phyloP scores from a whole-genome alignment of 1,140 invertebrate species.

The Caerostris darwini region DNA sequence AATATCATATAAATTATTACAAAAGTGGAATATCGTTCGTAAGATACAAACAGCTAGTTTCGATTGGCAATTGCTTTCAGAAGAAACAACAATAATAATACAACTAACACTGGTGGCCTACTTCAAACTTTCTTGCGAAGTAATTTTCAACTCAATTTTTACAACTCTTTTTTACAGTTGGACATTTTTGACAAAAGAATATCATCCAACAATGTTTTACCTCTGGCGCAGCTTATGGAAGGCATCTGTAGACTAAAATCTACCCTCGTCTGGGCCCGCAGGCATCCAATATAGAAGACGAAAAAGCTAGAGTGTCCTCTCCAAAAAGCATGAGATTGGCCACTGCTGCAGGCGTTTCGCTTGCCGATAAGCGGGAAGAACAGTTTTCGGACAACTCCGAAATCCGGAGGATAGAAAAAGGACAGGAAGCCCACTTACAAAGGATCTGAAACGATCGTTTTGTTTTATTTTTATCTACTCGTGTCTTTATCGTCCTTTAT shows the following conservation, averaged over 20 bases:
- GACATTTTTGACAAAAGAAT: slow-evolving; percentile 1
- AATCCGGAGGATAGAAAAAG: slow-evolving; percentile 17
- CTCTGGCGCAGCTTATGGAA: background rate
- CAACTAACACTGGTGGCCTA: too few species aligned
- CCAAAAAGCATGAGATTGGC: background rate
- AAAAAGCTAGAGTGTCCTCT: background rate
- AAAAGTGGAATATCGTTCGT: too few species aligned
- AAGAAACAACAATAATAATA: too few species aligned
- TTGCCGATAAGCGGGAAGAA: background rate
- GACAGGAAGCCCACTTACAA: background rate
- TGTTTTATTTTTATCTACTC: background rate
- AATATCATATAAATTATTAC: too few species aligned
- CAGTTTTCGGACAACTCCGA: background rate
- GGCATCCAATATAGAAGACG: background rate
- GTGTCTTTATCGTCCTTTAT: background rate
- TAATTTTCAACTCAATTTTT: background rate
- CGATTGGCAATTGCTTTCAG: too few species aligned
- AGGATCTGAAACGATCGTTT: background rate
- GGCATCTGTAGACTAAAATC: background rate
- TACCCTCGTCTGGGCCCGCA: background rate
- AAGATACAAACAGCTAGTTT: too few species aligned
- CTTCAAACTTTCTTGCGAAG: background rate
- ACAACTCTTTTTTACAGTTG: background rate
- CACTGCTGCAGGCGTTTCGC: background rate
- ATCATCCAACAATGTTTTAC: background rate